phyloP scores from a whole-genome alignment of 1,140 invertebrate species.

The Lethrus apterus region DNA sequence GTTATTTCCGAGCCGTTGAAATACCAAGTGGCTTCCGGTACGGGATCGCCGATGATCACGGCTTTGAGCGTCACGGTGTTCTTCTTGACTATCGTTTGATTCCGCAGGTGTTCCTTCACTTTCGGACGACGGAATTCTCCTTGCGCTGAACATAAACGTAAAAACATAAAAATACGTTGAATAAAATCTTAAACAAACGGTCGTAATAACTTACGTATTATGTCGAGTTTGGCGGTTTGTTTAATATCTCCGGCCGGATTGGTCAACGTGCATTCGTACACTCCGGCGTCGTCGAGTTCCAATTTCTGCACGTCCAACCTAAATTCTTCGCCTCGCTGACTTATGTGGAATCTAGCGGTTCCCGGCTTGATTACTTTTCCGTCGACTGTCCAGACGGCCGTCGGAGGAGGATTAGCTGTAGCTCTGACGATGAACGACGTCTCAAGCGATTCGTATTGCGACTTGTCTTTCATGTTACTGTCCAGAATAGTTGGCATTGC shows the following conservation, averaged over 20 bases:
- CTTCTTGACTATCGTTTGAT: slow-evolving; percentile 61
- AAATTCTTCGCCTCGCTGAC: slow-evolving; percentile 64
- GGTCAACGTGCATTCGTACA: slow-evolving; percentile 65
- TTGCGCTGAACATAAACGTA: slow-evolving; percentile 47
- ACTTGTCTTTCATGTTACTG: slow-evolving; percentile 63
- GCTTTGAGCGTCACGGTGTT: slow-evolving; percentile 65
- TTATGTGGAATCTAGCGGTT: slow-evolving; percentile 47
- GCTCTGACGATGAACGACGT: slow-evolving; percentile 64
- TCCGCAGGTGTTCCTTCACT: slow-evolving; percentile 54
- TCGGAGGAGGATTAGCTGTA: slow-evolving; percentile 64
- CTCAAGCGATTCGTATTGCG: slow-evolving; percentile 67
- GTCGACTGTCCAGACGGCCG: slow-evolving; percentile 70
- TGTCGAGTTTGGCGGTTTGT: slow-evolving; percentile 59
- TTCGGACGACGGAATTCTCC: slow-evolving; percentile 70
- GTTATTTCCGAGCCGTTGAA: slow-evolving; percentile 45
- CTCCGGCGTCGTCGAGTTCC: slow-evolving; percentile 63
- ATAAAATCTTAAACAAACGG: background rate
- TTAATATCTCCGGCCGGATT: slow-evolving; percentile 70
- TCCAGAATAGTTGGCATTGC: slow-evolving; percentile 57
- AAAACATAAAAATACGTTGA: background rate
- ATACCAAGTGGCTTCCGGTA: slow-evolving; percentile 54
- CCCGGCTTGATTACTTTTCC: slow-evolving; percentile 55
- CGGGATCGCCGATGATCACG: slow-evolving; percentile 73
- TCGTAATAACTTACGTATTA: slow-evolving; percentile 56
- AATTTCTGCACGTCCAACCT: slow-evolving; percentile 61